phyloP scores from a whole-genome alignment of 2,797 vertebrate species.

The Hippopotamyrus pictus region DNA sequence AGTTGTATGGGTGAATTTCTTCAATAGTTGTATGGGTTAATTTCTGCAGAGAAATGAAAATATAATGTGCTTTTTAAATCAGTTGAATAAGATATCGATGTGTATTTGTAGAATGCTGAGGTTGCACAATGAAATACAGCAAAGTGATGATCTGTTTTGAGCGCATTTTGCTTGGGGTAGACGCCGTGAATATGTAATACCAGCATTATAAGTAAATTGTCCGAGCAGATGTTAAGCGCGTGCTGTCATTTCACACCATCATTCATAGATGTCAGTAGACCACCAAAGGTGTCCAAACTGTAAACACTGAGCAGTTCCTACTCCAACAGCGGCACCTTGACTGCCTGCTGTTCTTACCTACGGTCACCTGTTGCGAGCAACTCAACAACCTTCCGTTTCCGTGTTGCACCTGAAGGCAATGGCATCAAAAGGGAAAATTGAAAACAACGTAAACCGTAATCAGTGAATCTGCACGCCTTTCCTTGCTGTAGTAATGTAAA shows the following conservation, averaged over 20 bases:
- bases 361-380: background rate
- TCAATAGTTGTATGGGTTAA: too few relatives aligned
- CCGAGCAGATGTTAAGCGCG: slow-evolving; percentile 67
- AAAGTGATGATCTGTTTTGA: background rate
- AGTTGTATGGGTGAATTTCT: background rate
- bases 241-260: slow-evolving; percentile 60
- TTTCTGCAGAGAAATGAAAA: background rate
- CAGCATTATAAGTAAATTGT: slow-evolving; percentile 57
- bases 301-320: background rate
- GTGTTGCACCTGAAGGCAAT: slow-evolving; percentile 45
- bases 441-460: background rate
- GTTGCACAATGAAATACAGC: background rate
- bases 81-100: background rate
- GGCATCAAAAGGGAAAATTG: background rate
- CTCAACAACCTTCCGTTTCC: slow-evolving; percentile 53
- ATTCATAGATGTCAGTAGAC: slow-evolving; percentile 40
- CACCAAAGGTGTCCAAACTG: slow-evolving; percentile 17
- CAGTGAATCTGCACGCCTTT: background rate
- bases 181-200: slow-evolving; percentile 71
- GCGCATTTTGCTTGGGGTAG: slow-evolving; percentile 34
- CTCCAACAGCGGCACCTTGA: background rate
- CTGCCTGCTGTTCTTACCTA: background rate
- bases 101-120: background rate
- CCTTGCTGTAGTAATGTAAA: background rate
- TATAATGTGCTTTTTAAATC: background rate